These are phyloP conservation scores for Scomber japonicus DNA, from an alignment of 2,113 vertebrate species.

Conservation along the genomic window DNA sequence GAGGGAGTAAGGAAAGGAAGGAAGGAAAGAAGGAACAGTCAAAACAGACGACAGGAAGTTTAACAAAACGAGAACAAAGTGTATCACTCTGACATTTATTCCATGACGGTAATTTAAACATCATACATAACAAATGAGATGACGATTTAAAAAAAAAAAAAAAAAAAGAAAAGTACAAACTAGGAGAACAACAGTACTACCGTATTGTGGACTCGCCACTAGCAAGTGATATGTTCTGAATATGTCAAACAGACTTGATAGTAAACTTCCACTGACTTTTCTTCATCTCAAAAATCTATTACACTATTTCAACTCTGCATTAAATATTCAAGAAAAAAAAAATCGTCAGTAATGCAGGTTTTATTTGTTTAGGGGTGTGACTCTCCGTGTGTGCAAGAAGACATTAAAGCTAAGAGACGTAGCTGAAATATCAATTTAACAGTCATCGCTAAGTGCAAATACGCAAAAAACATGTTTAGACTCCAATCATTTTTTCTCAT, in stretches of 20 bases:
- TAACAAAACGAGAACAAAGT: background rate
- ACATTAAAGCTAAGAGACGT: background rate
- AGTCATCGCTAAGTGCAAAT: slow-evolving; percentile 72
- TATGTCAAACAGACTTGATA: slow-evolving; percentile 3
- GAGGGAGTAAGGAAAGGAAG: too few relatives aligned
- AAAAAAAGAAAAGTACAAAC: background rate
- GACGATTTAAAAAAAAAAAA: slow-evolving; percentile 27
- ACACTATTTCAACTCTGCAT: background rate
- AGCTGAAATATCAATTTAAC: slow-evolving; percentile 59
- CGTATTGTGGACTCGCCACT: slow-evolving; percentile 6
- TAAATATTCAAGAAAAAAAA: background rate
- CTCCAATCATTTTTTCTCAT: background rate
- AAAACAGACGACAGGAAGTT: too few relatives aligned
- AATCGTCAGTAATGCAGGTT: background rate
- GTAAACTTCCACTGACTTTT: slow-evolving; percentile 24
- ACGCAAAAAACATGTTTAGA: slow-evolving; percentile 36
- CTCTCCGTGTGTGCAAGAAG: background rate
- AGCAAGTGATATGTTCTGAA: slow-evolving; percentile 39
- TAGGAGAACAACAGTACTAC: slow-evolving; percentile 28
- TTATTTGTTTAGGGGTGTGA: background rate
- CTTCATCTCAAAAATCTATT: background rate
- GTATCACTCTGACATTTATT: slow-evolving; percentile 50
- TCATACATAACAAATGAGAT: slow-evolving; percentile 23
- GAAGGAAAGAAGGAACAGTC: too few relatives aligned
- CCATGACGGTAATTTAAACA: slow-evolving; percentile 25